These are phyloP conservation scores for Hemistola chrysoprasaria DNA, from an alignment of 2,888 invertebrate genomes.

Conservation along the genomic window DNA sequence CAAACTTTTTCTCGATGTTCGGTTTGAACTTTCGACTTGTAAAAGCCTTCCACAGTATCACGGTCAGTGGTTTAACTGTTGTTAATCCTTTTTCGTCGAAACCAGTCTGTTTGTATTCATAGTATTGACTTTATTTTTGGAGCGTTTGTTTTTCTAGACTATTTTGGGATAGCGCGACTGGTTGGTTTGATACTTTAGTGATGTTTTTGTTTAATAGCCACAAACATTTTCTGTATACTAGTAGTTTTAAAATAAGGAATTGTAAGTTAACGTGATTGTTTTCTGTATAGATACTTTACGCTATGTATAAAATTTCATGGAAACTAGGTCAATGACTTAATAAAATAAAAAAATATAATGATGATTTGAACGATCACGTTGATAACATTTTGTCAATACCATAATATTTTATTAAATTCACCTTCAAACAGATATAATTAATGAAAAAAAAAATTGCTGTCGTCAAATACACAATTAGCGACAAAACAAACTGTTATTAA, in stretches of 20 bases:
- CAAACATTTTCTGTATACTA: no score
- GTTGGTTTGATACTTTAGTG: no score
- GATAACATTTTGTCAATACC: no score
- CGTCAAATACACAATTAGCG: slow-evolving; percentile 38
- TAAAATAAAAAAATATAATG: no score
- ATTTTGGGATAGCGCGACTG: no score
- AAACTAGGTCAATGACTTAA: no score
- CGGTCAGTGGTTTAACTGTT: slow-evolving; percentile 15
- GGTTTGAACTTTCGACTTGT: slow-evolving; percentile 20
- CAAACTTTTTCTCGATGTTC: slow-evolving; percentile 27
- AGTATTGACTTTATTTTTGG: slow-evolving; percentile 16
- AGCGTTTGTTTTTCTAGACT: slow-evolving; percentile 6
- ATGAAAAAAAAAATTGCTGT: not conserved
- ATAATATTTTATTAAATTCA: not conserved
- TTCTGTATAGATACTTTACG: no score
- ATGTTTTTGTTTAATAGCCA: no score
- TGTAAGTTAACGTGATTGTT: no score
- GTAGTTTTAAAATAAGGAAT: no score
- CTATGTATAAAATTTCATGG: no score
- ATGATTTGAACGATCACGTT: no score
- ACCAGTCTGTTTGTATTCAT: slow-evolving; percentile 13
- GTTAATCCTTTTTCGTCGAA: slow-evolving; percentile 11
- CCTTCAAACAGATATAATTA: slow-evolving; percentile 3
- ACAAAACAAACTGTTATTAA: slow-evolving; percentile 43
- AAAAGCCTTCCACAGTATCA: slow-evolving; percentile 21